Evolutionary conservation across 1,140 invertebrate genomes (phyloP).

Genomic region (Aphelenchoides besseyi): DNA sequence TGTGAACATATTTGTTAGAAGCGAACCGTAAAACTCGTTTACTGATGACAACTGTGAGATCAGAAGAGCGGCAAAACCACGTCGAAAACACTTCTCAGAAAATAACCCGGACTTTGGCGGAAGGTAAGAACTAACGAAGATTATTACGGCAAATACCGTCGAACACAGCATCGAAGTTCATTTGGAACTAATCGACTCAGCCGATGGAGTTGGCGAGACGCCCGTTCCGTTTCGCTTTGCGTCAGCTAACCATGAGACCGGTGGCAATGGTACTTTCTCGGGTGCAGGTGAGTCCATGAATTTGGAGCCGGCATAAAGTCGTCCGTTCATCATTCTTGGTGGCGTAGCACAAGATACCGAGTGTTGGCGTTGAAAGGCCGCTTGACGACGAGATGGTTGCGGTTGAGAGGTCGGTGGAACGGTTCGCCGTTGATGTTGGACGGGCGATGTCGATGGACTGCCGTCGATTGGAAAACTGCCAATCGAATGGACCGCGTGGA

Average conservation of each 20-base stretch:
- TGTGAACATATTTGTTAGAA: too few relatives aligned
- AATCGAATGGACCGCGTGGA: not conserved
- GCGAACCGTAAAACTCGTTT: too few relatives aligned
- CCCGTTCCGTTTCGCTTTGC: not conserved
- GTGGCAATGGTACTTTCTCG: not conserved
- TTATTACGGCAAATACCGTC: too few relatives aligned
- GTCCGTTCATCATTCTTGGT: not conserved
- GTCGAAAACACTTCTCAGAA: too few relatives aligned
- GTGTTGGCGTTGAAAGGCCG: not conserved
- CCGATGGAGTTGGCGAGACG: not conserved
- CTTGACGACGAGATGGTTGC: not conserved
- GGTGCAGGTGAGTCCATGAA: constrained; percentile 9
- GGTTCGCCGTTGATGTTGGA: not conserved
- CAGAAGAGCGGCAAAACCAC: too few relatives aligned
- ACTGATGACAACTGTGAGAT: too few relatives aligned
- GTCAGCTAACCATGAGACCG: not conserved
- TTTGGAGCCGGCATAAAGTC: constrained; percentile 1
- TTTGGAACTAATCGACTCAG: not conserved
- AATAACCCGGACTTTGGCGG: too few relatives aligned
- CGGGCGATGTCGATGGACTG: not conserved
- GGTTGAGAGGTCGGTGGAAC: not conserved
- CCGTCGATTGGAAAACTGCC: not conserved
- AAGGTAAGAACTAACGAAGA: too few relatives aligned
- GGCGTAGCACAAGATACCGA: constrained; percentile 6
- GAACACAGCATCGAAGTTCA: too few relatives aligned